Percentiles rank a stretch among this genome's conserved stretches.
Conservation (phyloP, 2,888 invertebrate genomes). For the Drosophila longiperda region DNA sequence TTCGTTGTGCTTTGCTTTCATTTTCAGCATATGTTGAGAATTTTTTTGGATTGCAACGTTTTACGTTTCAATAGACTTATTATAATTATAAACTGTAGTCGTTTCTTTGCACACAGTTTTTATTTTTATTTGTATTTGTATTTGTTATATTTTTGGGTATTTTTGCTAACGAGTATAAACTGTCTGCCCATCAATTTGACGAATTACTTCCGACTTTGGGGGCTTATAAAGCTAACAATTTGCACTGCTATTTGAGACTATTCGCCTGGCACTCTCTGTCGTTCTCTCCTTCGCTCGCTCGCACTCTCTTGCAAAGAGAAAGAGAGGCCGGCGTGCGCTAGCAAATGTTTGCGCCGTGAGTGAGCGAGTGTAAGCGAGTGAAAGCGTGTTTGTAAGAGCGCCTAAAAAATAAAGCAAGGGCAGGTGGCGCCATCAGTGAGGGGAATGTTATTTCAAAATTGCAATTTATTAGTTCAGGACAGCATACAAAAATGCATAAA, state of each 20-base stretch:
- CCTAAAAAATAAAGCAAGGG: neutral
- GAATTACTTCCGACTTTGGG: slow-evolving; percentile 69
- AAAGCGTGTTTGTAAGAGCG: neutral
- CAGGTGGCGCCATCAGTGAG: slow-evolving; percentile 9
- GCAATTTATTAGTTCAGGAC: neutral
- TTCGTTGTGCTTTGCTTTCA: neutral
- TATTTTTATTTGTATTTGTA: slow-evolving; percentile 10
- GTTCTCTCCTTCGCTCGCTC: neutral
- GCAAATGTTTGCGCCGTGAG: slow-evolving; percentile 37
- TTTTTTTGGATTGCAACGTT: neutral
- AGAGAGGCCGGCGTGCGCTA: slow-evolving; percentile 32
- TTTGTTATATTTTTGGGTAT: slow-evolving; percentile 24
- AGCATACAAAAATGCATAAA: neutral
- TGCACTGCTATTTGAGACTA: slow-evolving; percentile 41
- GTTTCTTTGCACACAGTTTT: neutral
- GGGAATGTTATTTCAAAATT: neutral
- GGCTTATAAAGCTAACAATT: slow-evolving; percentile 59
- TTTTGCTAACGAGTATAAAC: slow-evolving; percentile 50
- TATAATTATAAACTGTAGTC: neutral
- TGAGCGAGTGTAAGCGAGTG: slow-evolving; percentile 3
- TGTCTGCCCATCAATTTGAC: slow-evolving; percentile 65
- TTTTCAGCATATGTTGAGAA: slow-evolving; percentile 6
- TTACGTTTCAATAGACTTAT: slow-evolving; percentile 1
- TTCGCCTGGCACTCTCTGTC: slow-evolving; percentile 11
- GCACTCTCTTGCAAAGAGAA: slow-evolving; percentile 1